Evolutionary conservation across 2,113 vertebrate species (phyloP).

Genomic region (Pelodiscus sinensis): DNA sequence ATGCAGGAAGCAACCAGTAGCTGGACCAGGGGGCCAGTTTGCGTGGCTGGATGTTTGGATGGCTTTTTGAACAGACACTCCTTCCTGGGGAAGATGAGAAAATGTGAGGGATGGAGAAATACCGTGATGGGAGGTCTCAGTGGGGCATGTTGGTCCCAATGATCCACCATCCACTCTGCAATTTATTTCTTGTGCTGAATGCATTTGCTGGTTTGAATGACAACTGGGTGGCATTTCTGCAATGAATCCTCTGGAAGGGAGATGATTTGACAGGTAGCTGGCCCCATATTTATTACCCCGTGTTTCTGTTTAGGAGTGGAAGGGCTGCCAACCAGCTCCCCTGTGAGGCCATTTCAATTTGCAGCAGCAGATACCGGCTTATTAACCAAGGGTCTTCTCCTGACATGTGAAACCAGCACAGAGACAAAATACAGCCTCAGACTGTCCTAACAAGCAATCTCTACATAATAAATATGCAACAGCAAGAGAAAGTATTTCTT

Average conservation of each 20-base stretch:
- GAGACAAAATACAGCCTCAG: conserved; percentile 43
- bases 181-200: conserved; percentile 58
- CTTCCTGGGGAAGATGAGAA: conserved; percentile 38
- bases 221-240: conserved; percentile 55
- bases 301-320: conserved; percentile 41
- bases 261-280: conserved; percentile 5
- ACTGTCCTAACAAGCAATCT: conserved; percentile 54
- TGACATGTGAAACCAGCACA: conserved; percentile 31
- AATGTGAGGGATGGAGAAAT: background rate
- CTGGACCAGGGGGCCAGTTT: background rate
- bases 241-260: conserved; percentile 63
- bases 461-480: conserved; percentile 66
- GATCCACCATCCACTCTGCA: background rate
- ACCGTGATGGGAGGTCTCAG: conserved; percentile 49
- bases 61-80: conserved; percentile 16
- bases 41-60: background rate
- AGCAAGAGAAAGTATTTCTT: conserved; percentile 49
- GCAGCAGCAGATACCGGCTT: background rate
- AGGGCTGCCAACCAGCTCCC: conserved; percentile 11
- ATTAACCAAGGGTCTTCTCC: conserved; percentile 23
- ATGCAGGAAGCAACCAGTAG: conserved; percentile 62
- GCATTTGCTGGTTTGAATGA: conserved; percentile 61
- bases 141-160: accelerated
- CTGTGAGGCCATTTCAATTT: background rate
- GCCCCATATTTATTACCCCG: conserved; percentile 24